Conservation (phyloP, 92 coral and sea anemone species). For the Parazoanthus swiftii region DNA sequence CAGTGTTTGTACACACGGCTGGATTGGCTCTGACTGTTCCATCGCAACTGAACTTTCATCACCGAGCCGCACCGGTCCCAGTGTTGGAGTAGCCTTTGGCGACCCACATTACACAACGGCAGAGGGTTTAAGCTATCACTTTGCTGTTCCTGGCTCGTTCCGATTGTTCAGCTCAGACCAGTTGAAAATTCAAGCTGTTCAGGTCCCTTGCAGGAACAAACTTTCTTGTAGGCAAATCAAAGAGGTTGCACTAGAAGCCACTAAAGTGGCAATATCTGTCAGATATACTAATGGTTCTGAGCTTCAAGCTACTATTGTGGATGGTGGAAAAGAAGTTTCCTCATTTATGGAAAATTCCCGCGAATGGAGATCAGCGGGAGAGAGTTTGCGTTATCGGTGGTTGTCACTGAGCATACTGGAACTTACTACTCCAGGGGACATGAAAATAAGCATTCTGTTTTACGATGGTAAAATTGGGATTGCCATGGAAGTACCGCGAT, state of each 20-base stretch:
- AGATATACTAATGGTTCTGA: background rate
- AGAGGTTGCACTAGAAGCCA: slow-evolving; percentile 46
- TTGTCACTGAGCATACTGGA: slow-evolving; percentile 52
- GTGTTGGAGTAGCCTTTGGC: slow-evolving; percentile 55
- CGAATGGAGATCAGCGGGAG: slow-evolving; percentile 54
- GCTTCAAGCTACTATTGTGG: slow-evolving; percentile 22
- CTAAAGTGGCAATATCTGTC: slow-evolving; percentile 13
- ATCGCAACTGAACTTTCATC: slow-evolving; percentile 41
- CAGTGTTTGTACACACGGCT: slow-evolving; percentile 57
- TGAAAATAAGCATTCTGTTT: slow-evolving; percentile 43
- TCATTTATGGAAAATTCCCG: slow-evolving; percentile 8
- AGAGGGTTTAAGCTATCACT: slow-evolving; percentile 52
- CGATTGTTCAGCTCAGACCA: slow-evolving; percentile 33
- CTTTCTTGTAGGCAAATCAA: slow-evolving; percentile 49
- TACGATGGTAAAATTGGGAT: slow-evolving; percentile 59
- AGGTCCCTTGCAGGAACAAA: slow-evolving; percentile 61
- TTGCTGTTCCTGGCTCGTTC: slow-evolving; percentile 64
- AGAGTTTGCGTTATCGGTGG: slow-evolving; percentile 61
- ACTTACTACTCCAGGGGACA: slow-evolving; percentile 37
- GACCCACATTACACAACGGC: slow-evolving; percentile 63
- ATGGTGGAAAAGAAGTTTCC: background rate
- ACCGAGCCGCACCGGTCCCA: slow-evolving; percentile 39
- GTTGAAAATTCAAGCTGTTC: slow-evolving; percentile 43
- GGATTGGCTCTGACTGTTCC: slow-evolving; percentile 59
- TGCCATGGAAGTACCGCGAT: slow-evolving; percentile 54